Percentiles rank a stretch among this genome's conserved stretches.
Evolutionary conservation across 2,888 invertebrate species (phyloP).

Genomic region (Cylloceria caligata): DNA sequence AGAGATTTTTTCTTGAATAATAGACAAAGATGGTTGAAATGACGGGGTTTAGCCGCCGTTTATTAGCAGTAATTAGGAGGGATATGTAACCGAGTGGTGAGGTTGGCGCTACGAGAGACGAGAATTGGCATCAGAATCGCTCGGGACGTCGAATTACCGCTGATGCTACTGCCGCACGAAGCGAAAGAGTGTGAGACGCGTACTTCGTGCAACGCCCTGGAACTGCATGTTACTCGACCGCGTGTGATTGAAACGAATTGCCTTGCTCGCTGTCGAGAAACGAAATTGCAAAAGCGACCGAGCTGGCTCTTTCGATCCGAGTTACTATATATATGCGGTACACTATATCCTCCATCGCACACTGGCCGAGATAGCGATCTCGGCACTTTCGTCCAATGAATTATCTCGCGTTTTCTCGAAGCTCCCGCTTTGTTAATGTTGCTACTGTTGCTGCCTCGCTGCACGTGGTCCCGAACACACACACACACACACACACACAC

Average conservation of each 20-base stretch:
- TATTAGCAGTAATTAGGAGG: conserved; percentile 79
- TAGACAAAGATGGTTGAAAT: conserved; percentile 38
- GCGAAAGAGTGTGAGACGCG: conserved; percentile 23
- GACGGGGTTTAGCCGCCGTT: conserved; percentile 51
- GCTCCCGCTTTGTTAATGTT: conserved; percentile 30
- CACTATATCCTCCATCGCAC: too few species aligned
- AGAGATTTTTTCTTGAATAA: not conserved
- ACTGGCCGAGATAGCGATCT: conserved; percentile 62
- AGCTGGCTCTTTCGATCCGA: conserved; percentile 60
- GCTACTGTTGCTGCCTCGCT: conserved; percentile 39
- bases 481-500: too few species aligned
- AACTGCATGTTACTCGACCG: conserved; percentile 57
- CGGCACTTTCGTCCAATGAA: conserved; percentile 68
- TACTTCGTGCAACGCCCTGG: conserved; percentile 52
- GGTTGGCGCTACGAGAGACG: conserved; percentile 63
- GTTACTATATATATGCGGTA: conserved; percentile 35
- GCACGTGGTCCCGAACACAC: conserved; percentile 41
- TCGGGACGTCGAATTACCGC: conserved; percentile 19
- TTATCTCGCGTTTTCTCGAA: conserved; percentile 65
- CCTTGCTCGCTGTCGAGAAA: conserved; percentile 64
- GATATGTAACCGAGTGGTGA: conserved; percentile 70
- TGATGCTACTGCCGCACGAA: conserved; percentile 38
- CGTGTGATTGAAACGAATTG: conserved; percentile 71
- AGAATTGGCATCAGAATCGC: conserved; percentile 63
- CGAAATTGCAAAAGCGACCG: conserved; percentile 69